A percentile compares a stretch with the other conserved stretches of the same genome.
Conservation (phyloP, 2,113 vertebrate species). For the Micromys minutus region DNA sequence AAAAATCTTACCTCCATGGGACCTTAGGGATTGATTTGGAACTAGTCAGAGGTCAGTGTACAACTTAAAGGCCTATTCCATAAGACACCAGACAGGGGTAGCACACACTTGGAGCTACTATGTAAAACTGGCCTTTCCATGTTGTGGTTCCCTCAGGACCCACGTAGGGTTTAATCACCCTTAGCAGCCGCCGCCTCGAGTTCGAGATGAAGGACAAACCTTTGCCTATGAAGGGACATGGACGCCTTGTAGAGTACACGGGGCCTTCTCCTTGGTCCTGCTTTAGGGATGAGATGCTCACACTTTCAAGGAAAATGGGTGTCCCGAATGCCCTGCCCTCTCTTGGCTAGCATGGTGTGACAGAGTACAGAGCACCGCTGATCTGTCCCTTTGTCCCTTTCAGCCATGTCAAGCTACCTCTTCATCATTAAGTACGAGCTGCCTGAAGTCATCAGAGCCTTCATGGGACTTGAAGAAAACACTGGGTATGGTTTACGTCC, state of each 20-base stretch:
- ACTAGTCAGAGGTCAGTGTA: neutral
- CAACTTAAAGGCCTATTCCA: neutral
- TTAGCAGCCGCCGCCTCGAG: accelerated
- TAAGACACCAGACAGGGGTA: neutral
- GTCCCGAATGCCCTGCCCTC: neutral
- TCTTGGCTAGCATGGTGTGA: neutral
- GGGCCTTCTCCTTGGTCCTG: neutral
- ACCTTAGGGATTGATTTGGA: neutral
- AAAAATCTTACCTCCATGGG: neutral
- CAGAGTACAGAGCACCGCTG: neutral
- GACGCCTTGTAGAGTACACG: neutral
- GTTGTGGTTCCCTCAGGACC: neutral
- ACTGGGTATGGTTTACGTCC: slow-evolving; percentile 88
- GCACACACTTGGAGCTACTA: neutral
- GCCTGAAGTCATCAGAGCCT: slow-evolving; percentile 95
- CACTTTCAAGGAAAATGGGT: neutral
- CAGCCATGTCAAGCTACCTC: slow-evolving; percentile 99
- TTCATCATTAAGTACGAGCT: slow-evolving; percentile 99
- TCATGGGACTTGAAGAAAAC: slow-evolving; percentile 92
- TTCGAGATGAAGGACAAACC: neutral
- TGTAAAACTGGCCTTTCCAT: neutral
- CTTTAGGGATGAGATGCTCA: neutral
- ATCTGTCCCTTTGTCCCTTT: slow-evolving; percentile 65
- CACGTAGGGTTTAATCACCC: neutral
- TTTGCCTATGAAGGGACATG: neutral